Conservation (phyloP, 1,140 invertebrate species). For the Steinernema khuongi region DNA sequence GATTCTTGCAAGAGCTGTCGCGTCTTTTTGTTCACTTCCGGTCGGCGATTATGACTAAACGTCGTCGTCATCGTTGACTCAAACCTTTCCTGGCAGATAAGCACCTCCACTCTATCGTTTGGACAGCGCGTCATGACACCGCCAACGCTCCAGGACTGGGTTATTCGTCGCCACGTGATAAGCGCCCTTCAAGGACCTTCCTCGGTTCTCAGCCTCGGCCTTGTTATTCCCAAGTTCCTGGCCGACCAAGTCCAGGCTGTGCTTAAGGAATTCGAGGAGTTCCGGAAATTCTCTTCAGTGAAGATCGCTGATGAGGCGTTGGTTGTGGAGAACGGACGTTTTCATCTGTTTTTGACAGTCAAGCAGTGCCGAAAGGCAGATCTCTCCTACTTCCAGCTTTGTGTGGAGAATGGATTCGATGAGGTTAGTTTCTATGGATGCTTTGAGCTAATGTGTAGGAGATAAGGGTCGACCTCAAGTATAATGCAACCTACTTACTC, state of each 20-base stretch:
- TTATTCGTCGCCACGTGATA: neutral
- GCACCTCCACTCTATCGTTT: too few species aligned
- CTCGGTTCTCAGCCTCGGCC: neutral
- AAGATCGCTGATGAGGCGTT: neutral
- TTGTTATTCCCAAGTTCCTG: neutral
- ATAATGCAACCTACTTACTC: neutral
- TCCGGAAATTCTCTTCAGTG: neutral
- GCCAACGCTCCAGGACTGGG: neutral
- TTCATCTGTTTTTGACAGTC: neutral
- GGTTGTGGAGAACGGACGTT: neutral
- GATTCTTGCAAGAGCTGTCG: too few species aligned
- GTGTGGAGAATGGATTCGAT: neutral
- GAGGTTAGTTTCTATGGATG: conserved; percentile 1
- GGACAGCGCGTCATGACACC: too few species aligned
- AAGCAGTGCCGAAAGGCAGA: neutral
- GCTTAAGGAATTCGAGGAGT: neutral
- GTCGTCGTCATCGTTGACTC: too few species aligned
- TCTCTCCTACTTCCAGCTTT: neutral
- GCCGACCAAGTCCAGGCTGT: neutral
- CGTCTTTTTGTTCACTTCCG: too few species aligned
- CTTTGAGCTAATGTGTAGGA: neutral
- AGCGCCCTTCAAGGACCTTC: neutral
- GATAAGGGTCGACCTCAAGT: neutral
- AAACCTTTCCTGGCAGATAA: too few species aligned
- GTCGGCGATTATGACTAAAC: too few species aligned